Evolutionary conservation across 1,140 invertebrate species (phyloP).

Genomic region (Carcinoscorpius rotundicauda): DNA sequence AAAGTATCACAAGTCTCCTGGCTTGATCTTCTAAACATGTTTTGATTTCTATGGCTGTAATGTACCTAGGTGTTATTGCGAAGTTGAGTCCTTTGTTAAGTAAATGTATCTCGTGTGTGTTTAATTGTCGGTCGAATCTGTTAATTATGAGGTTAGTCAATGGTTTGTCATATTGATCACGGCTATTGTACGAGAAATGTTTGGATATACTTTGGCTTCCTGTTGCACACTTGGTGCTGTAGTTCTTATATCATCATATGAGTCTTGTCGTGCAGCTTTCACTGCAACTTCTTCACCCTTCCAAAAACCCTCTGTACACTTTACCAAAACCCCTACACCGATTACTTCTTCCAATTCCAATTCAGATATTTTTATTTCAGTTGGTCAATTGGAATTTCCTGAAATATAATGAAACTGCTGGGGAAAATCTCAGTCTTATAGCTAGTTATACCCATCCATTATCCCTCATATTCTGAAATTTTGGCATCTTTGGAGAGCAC

Average conservation of each 20-base stretch:
- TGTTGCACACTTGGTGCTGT: slow-evolving; percentile 81
- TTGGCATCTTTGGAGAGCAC: slow-evolving; percentile 86
- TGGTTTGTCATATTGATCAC: too few relatives aligned
- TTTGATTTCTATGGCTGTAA: too few relatives aligned
- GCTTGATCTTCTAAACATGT: too few relatives aligned
- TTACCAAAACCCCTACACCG: slow-evolving; percentile 94
- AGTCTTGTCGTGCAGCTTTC: slow-evolving; percentile 81
- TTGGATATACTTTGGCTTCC: slow-evolving; percentile 87
- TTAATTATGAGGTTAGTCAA: too few relatives aligned
- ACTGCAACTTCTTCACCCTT: slow-evolving; percentile 73
- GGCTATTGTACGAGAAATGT: too few relatives aligned
- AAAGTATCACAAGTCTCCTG: too few relatives aligned
- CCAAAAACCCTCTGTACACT: slow-evolving; percentile 69
- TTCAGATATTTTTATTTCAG: slow-evolving; percentile 63
- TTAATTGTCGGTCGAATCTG: too few relatives aligned
- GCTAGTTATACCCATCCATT: slow-evolving; percentile 89
- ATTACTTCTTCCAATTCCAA: slow-evolving; percentile 84
- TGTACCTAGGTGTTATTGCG: too few relatives aligned
- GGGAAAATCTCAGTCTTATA: slow-evolving; percentile 66
- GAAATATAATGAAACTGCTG: slow-evolving; percentile 68
- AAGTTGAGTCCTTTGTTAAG: too few relatives aligned
- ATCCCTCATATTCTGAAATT: slow-evolving; percentile 92
- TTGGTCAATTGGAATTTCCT: slow-evolving; percentile 4
- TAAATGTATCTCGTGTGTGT: too few relatives aligned
- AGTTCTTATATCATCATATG: slow-evolving; percentile 66